Evolutionary conservation across 2,113 vertebrate genomes (phyloP).

Genomic region (Prionailurus viverrinus): DNA sequence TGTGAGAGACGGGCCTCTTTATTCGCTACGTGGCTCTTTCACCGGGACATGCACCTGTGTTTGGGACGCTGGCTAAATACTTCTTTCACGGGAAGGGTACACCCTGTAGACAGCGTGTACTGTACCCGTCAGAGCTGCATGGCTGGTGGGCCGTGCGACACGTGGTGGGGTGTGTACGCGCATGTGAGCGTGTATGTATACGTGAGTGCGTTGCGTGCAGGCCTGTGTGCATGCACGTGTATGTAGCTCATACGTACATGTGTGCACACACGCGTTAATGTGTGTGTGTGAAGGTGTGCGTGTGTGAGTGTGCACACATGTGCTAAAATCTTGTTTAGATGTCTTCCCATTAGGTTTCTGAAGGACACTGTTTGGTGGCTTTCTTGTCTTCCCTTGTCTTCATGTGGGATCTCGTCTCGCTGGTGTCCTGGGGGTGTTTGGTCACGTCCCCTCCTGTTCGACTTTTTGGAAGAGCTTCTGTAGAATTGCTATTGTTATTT

Average conservation of each 20-base stretch:
- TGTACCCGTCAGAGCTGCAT: neutral
- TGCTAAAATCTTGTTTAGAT: neutral
- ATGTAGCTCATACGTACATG: neutral
- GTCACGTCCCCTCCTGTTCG: neutral
- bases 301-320: neutral
- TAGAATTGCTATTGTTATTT: neutral
- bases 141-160: neutral
- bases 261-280: neutral
- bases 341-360: neutral
- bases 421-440: neutral
- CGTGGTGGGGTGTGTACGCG: neutral
- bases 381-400: neutral
- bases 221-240: neutral
- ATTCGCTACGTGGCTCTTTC: neutral
- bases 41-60: neutral
- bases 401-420: no score
- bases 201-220: neutral
- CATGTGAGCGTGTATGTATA: neutral
- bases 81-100: neutral
- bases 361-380: neutral
- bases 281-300: neutral
- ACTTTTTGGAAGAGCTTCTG: neutral
- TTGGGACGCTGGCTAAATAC: neutral
- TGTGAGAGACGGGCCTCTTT: neutral
- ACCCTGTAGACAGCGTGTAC: neutral